Evolutionary conservation across 2,113 vertebrate species (phyloP), one percentile per base, ranked within the genome.

Genomic region (Passer montanus): DNA sequence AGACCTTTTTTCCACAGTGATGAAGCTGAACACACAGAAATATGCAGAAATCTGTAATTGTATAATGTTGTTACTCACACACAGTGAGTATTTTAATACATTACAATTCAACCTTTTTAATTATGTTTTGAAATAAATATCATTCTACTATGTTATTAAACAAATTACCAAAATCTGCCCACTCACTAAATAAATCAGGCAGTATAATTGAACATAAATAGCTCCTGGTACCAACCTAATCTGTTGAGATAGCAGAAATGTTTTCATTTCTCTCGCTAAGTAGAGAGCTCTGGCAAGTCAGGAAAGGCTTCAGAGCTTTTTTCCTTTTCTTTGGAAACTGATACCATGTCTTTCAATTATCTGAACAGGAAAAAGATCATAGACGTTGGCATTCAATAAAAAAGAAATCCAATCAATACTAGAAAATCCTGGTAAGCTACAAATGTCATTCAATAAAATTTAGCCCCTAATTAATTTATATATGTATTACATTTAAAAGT

Each of bases 71-170:
- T 73, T 79, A 83, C 52, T 49, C 7, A 2, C 44, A 68, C 79
- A 28, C 11, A 35, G 27, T 55, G 24, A 77, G 35, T 67, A 83
- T 13, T 43, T 89, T 60, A 76, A 79, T 72, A 52, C 75, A 44
- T 82, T 70, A 19, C 19, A 80, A 70, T 67, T 69, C 74, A 87
- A 84, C 5, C 41, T 90, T 94, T 92, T 91, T 73, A 95, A 93
- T 94, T 95, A 95, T 87, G 9, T 43, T 9, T 31, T 53, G 41
- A 93, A 93, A 91, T 90, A 90, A 85, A 83, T 52, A 79, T 53
- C 56, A 41, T 73, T 93, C 47, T 75, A 52, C 62, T 41, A 21
- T 85, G 37, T 53, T 91, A 93, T 95, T 94, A 90, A 93, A 83
- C 60, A 93, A 89, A 94, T 84, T 94, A 87, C 35, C 12, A 64